Base-by-base conservation (phyloP, 2,113 vertebrate species). In the Pardalotus punctatus region DNA sequence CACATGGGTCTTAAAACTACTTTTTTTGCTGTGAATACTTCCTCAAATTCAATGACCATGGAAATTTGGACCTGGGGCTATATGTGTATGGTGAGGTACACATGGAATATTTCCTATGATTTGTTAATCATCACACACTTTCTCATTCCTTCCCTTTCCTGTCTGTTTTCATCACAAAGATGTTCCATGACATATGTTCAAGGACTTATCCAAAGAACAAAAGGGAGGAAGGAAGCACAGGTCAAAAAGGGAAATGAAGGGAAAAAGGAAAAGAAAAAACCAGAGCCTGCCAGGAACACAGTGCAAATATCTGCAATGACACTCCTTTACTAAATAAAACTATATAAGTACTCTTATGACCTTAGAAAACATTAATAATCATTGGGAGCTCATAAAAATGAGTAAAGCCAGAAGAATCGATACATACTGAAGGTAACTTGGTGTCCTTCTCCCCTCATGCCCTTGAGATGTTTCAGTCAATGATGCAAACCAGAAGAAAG, bases 121-220 rank as follows among this genome's bases (percentile, higher is more conserved):
- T 81, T 92, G 56, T 86, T 86, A 91, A 54, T 73, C 69, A 92
- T 77, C 56, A 81, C 56, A 33, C 33, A 57, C 47, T 81, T 54
- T 81, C 50, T 81, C 87, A 86, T 78, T 94, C 71, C 21, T 92
- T 94, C 70, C 87, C 33, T 89, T 96, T 95, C 95, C 95, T 85
- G 73, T 35, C 79, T 85, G 50, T 62, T 82, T 77, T 64, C 40
- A 85, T 56, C 36, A 80, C 45, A 73, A 48, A 77, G 73, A 89
- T 73, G 51, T 6, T 74, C 74, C 71, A 33, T 64, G 82, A 93
- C 78, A 61, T 40, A 77, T 17, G 25, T 40, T 53, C 27, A 83
- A 76, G 18, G 47, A n/a, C 51, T 79, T 81, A 78, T 81, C 18
- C 50, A 85, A 93, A 93, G 73, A 84, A 86, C 31, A 80, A 79